Evolutionary conservation across 2,113 vertebrate genomes (phyloP), one percentile per base, ranked within the genome.

Genomic region (Ceyx margarethae): DNA sequence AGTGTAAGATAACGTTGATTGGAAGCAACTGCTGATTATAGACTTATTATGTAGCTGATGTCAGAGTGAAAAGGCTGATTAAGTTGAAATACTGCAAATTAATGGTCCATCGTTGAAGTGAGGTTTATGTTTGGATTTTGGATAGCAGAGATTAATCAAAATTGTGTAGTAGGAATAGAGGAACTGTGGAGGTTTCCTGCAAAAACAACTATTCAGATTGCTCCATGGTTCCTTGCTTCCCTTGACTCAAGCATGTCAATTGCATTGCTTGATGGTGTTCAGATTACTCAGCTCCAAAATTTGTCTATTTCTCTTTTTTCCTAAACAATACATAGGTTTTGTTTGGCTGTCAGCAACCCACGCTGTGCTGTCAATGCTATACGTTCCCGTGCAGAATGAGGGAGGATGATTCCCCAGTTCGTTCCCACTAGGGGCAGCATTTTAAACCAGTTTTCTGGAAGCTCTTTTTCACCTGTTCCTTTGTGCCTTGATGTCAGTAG

Each of bases 381-480:
- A 15, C 23, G 46, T 93, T 90, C 72, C 6, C 28, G 4, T 54
- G 42, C n/a, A 58, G 29, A 87, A 42, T 15, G 31, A 46, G 4
- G 2, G 29, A 51, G 11, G 9, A 67, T 71, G 90, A 35, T 66
- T 87, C 22, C 26, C 57, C n/a, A 62, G 3, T 29, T 15, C 12
- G 11, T 65, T 93, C 90, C 92, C 87, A 61, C 68, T 84, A 67
- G 92, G 81, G 89, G 81, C 81, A 92, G 43, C 79, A 61, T 74
- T 87, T 92, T 45, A 85, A 90, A 35, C 28, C 8, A 28, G 8
- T 69, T 66, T 77, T 51, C 7, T 87, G 51, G 20, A 82, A 74
- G 43, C 35, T 64, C 23, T 68, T 48, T 81, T 86, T 81, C 86
- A 95, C 92, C 56, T 91, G 86, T 89, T 89, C 17, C 60, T 75